phyloP scores from a whole-genome alignment of 2,797 vertebrate genomes.

The Pterois miles region DNA sequence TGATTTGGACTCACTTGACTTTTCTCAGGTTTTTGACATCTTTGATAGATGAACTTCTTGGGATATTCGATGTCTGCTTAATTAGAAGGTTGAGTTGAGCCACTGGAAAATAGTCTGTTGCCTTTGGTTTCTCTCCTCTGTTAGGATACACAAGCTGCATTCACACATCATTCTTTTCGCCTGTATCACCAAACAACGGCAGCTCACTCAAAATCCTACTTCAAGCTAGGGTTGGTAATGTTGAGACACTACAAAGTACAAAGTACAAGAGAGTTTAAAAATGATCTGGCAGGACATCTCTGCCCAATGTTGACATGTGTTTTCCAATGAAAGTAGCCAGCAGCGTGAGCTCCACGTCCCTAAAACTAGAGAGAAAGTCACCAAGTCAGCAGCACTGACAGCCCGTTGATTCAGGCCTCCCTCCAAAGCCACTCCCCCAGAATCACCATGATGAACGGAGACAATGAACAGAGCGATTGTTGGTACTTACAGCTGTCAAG shows the following conservation, averaged over 20 bases:
- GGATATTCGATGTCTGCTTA: constrained; percentile 69
- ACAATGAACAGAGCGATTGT: too few relatives aligned
- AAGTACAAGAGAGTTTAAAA: not conserved
- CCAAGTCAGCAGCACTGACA: too few relatives aligned
- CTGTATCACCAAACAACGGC: not conserved
- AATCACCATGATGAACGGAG: too few relatives aligned
- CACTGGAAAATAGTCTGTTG: constrained; percentile 61
- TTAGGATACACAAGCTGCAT: constrained; percentile 12
- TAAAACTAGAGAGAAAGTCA: too few relatives aligned
- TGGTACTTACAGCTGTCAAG: too few relatives aligned
- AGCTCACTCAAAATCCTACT: constrained; percentile 1
- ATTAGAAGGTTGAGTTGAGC: constrained; percentile 65
- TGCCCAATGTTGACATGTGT: not conserved
- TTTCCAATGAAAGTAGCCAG: not conserved
- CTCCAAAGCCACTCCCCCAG: too few relatives aligned
- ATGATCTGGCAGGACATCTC: not conserved
- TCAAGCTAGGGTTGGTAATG: not conserved
- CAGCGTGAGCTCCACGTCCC: not conserved
- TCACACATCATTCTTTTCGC: constrained; percentile 31
- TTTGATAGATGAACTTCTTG: constrained; percentile 73
- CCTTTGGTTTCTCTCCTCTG: constrained; percentile 56
- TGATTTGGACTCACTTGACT: constrained; percentile 59
- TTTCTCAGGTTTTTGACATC: constrained; percentile 55
- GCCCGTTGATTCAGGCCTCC: too few relatives aligned
- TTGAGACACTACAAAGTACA: not conserved